Percentiles rank a stretch among this genome's conserved stretches.
phyloP scores from a whole-genome alignment of 2,113 vertebrate genomes.

The Hippocampus mohnikei region DNA sequence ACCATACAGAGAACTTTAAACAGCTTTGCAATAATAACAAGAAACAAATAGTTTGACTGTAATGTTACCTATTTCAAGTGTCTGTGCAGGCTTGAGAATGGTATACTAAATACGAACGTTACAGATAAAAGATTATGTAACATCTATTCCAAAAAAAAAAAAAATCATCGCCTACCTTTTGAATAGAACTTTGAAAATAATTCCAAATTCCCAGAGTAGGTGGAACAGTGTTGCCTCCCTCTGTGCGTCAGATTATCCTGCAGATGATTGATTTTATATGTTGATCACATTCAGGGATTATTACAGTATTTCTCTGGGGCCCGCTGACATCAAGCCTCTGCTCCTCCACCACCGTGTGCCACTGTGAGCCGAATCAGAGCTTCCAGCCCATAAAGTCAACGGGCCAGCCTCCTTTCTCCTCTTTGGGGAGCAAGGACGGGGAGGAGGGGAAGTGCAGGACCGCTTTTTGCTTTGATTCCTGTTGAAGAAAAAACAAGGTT shows the following conservation, averaged over 20 bases:
- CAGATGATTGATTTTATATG: conserved; percentile 29
- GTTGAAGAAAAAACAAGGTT: not conserved
- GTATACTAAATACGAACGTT: not conserved
- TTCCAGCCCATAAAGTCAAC: conserved; percentile 58
- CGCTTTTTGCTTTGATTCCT: not conserved
- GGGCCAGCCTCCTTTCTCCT: conserved; percentile 55
- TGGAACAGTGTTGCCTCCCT: conserved; percentile 23
- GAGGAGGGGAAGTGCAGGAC: conserved; percentile 16
- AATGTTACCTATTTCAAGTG: not conserved
- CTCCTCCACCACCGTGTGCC: conserved; percentile 39
- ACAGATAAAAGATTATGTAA: not conserved
- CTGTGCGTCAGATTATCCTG: conserved; percentile 41
- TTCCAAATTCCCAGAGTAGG: conserved; percentile 40
- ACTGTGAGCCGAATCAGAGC: conserved; percentile 36
- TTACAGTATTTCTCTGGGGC: conserved; percentile 31
- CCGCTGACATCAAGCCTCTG: conserved; percentile 48
- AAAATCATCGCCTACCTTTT: conserved; percentile 54
- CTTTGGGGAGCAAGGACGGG: conserved; percentile 28
- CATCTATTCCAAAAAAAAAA: conserved; percentile 5
- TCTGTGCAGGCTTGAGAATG: not conserved
- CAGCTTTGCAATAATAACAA: not conserved
- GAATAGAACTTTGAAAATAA: conserved; percentile 37
- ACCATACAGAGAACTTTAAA: not conserved
- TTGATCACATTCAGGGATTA: conserved; percentile 58
- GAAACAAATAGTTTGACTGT: not conserved